Evolutionary conservation across 2,888 invertebrate species (phyloP).

Genomic region (Phorcus lineatus): DNA sequence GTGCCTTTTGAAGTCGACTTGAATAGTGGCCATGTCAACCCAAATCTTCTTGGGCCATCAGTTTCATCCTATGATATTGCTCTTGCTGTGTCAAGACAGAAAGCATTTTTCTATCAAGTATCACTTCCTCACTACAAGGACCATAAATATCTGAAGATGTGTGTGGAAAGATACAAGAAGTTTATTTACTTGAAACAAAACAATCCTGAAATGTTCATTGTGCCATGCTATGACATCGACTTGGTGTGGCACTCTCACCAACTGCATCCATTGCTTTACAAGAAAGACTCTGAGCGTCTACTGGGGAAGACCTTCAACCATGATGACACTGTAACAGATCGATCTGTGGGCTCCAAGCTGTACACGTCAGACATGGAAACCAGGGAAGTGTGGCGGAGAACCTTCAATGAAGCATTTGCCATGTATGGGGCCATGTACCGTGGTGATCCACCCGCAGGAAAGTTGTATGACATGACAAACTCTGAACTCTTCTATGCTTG

Average conservation of each 20-base stretch:
- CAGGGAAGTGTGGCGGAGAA: conserved; percentile 75
- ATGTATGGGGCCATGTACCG: conserved; percentile 77
- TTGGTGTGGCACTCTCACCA: conserved; percentile 78
- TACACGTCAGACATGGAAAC: conserved; percentile 75
- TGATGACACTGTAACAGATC: conserved; percentile 77
- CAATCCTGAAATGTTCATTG: conserved; percentile 76
- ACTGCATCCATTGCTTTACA: conserved; percentile 73
- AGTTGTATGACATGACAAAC: conserved; percentile 71
- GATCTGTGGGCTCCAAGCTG: conserved; percentile 75
- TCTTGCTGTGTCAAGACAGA: conserved; percentile 75
- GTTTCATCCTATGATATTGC: conserved; percentile 74
- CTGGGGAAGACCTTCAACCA: conserved; percentile 75
- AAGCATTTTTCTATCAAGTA: conserved; percentile 77
- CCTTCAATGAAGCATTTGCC: conserved; percentile 75
- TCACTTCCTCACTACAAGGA: conserved; percentile 77
- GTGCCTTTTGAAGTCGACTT: conserved; percentile 64
- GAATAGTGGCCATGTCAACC: conserved; percentile 26
- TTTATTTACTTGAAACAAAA: conserved; percentile 76
- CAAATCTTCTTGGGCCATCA: conserved; percentile 25
- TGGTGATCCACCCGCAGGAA: conserved; percentile 75
- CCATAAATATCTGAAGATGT: conserved; percentile 74
- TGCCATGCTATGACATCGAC: conserved; percentile 78
- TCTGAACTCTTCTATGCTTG: conserved; percentile 65
- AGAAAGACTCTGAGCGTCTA: conserved; percentile 66
- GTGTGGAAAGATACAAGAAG: conserved; percentile 74